Evolutionary conservation across 2,888 invertebrate genomes (phyloP).

Genomic region (Xylocampa areola): DNA sequence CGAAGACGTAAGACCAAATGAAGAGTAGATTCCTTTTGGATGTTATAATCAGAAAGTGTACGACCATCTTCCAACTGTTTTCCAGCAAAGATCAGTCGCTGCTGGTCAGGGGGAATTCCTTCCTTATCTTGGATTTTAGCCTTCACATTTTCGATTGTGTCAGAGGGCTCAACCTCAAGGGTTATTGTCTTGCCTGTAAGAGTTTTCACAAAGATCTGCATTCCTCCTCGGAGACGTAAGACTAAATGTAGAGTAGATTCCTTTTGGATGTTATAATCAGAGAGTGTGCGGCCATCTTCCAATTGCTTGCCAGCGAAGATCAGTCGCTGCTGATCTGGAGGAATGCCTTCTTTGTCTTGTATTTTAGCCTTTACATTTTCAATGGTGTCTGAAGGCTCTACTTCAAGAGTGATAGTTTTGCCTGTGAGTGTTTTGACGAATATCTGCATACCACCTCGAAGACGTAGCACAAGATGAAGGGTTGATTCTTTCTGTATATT

Average conservation of each 20-base stretch:
- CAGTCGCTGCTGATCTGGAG: conserved; percentile 79
- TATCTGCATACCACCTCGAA: conserved; percentile 81
- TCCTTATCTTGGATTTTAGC: conserved; percentile 81
- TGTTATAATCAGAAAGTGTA: conserved; percentile 77
- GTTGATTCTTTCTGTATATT: conserved; percentile 82
- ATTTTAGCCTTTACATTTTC: conserved; percentile 83
- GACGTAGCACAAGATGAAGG: conserved; percentile 75
- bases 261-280: conserved; percentile 82
- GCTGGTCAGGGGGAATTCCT: conserved; percentile 79
- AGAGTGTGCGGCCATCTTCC: conserved; percentile 79
- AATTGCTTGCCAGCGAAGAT: conserved; percentile 82
- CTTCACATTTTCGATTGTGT: conserved; percentile 78
- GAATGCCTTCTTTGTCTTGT: conserved; percentile 81
- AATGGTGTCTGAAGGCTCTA: conserved; percentile 78
- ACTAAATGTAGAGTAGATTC: conserved; percentile 80
- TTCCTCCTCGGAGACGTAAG: conserved; percentile 77
- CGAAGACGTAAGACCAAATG: conserved; percentile 74
- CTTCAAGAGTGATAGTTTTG: conserved; percentile 80
- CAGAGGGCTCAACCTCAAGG: conserved; percentile 74
- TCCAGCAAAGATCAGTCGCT: conserved; percentile 76
- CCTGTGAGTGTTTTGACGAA: conserved; percentile 81
- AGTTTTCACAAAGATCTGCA: conserved; percentile 80
- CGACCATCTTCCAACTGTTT: conserved; percentile 78
- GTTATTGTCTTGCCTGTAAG: conserved; percentile 78
- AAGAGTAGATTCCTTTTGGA: conserved; percentile 76